Evolutionary conservation across 2,888 invertebrate species (phyloP).

Genomic region (Cactoblastis cactorum): DNA sequence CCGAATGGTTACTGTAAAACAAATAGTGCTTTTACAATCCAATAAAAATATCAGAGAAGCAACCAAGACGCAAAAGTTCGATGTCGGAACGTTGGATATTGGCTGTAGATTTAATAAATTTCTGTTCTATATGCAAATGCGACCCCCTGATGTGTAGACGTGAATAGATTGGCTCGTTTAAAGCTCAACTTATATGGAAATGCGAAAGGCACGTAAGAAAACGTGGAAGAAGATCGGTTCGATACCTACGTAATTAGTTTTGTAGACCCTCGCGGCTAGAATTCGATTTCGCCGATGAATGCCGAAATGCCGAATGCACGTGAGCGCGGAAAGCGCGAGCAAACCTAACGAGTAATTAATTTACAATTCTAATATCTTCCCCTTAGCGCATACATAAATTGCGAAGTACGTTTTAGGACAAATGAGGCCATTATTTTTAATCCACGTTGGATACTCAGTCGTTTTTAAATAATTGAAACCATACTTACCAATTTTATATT

Average conservation of each 20-base stretch:
- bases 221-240: constrained; percentile 73
- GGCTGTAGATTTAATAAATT: constrained; percentile 80
- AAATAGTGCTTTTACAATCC: constrained; percentile 42
- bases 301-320: constrained; percentile 54
- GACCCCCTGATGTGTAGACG: constrained; percentile 79
- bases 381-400: constrained; percentile 37
- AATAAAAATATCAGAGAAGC: constrained; percentile 63
- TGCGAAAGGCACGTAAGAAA: constrained; percentile 79
- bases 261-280: constrained; percentile 60
- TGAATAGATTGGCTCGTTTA: constrained; percentile 80
- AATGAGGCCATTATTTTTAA: constrained; percentile 32
- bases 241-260: constrained; percentile 74
- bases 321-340: constrained; percentile 40
- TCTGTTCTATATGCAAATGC: constrained; percentile 80
- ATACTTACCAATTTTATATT: not conserved
- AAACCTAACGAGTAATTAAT: constrained; percentile 56
- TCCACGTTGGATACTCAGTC: constrained; percentile 22
- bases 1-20: constrained; percentile 19
- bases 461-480: not conserved
- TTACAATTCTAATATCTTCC: constrained; percentile 56
- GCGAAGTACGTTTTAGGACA: constrained; percentile 30
- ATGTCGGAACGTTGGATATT: constrained; percentile 75
- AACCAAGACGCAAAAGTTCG: constrained; percentile 69
- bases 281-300: constrained; percentile 55
- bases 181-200: constrained; percentile 79